Base-by-base conservation (phyloP, 2,113 vertebrate genomes). In the Coryphaenoides rupestris region DNA sequence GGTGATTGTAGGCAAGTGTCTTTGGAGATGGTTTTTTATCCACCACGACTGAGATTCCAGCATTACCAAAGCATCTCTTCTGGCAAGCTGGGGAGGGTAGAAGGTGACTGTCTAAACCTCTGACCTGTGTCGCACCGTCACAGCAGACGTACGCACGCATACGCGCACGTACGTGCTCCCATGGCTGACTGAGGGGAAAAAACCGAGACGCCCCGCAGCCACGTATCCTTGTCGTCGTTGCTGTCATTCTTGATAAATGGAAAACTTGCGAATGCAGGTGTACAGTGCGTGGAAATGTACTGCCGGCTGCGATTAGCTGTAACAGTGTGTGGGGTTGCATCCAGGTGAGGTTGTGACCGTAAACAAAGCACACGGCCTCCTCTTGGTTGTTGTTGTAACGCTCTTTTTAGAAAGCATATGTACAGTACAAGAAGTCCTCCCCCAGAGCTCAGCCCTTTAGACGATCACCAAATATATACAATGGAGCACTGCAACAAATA, bases 231-330 rank as follows among this genome's bases (percentile, higher is more conserved):
- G 33, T 40, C 33, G 33, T 40, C 33, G n/a, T n/a, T 40, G 7
- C 33, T 69, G 77, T 86, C 76, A 79, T 77, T 73, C 60, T 78
- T 74, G 53, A 70, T 68, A 78, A 77, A 80, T 83, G 79, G 76
- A 84, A 85, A 84, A 80, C 65, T 82, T 77, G 66, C 64, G 63
- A 70, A 86, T 85, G 84, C 78, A 84, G 86, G 75, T 77, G 68
- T 69, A 56, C 55, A 60, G 76, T 57, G 67, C 75, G 72, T 85
- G 86, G 84, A 87, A 87, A 88, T 83, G 74, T 88, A 87, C 83
- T 53, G 63, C 68, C 77, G 17, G 33, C 55, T 80, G 50, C 64
- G 55, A 50, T n/a, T 26, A 0, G 72, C 70, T 78, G 76, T 82
- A 59, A 66, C 73, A 28, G 61, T 54, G 70, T 71, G 81, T 74